Percentiles rank a stretch among this genome's conserved stretches.
phyloP scores from a whole-genome alignment of 2,888 invertebrate species.

The Leptothorax acervorum region DNA sequence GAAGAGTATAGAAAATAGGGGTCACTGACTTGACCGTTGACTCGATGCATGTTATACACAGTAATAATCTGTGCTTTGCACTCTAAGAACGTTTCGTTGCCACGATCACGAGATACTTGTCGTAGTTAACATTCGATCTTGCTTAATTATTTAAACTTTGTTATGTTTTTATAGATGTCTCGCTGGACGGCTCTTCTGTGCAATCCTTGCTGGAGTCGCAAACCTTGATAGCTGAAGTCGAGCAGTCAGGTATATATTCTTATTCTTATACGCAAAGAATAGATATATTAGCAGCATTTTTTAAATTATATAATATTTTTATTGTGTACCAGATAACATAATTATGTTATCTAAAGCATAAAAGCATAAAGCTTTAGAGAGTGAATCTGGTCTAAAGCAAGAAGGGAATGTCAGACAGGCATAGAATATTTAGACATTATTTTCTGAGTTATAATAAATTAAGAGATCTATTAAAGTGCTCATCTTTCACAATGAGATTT shows the following conservation, averaged over 20 bases:
- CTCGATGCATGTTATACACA: background rate
- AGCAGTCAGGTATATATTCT: constrained; percentile 80
- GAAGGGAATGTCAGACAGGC: background rate
- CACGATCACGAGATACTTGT: background rate
- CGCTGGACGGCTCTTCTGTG: constrained; percentile 82
- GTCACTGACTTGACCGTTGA: background rate
- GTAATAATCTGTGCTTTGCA: background rate
- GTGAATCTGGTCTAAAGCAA: background rate
- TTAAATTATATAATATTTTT: too few species aligned
- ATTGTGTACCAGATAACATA: too few species aligned
- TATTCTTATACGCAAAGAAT: background rate
- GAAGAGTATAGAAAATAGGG: background rate
- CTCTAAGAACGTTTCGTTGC: background rate
- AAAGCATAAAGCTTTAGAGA: background rate
- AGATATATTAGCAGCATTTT: too few species aligned
- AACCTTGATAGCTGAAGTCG: constrained; percentile 82
- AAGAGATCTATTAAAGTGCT: background rate
- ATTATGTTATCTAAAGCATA: too few species aligned
- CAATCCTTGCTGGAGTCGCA: constrained; percentile 83
- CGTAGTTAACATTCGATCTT: background rate
- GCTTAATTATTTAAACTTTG: background rate
- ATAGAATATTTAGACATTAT: background rate
- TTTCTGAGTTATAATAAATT: background rate
- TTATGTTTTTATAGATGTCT: constrained; percentile 76
- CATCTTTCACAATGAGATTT: background rate